phyloP scores from a whole-genome alignment of 2,888 invertebrate genomes.

The Lochmaea crataegi region DNA sequence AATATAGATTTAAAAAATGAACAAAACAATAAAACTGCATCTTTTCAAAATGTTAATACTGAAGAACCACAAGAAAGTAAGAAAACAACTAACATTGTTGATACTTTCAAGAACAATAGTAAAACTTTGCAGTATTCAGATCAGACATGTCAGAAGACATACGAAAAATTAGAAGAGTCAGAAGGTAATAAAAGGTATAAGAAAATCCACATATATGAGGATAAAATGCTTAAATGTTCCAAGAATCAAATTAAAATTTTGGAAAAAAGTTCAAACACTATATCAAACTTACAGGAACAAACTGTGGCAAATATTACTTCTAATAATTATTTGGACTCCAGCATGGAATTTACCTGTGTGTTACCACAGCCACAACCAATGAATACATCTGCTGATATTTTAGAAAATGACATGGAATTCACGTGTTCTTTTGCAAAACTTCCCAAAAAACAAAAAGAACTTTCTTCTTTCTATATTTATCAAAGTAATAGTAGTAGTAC shows the following conservation, averaged over 20 bases:
- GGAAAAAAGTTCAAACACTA: not conserved
- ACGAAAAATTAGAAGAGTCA: not conserved
- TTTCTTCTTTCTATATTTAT: not conserved
- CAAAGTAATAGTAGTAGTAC: not conserved
- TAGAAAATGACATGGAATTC: slow-evolving; percentile 21
- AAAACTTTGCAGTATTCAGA: not conserved
- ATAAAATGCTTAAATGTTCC: not conserved
- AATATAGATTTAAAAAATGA: not conserved
- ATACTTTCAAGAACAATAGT: not conserved
- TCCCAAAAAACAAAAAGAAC: not conserved
- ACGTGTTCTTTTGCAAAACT: slow-evolving; percentile 8
- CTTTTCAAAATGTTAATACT: not conserved
- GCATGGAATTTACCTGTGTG: not conserved
- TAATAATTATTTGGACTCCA: not conserved
- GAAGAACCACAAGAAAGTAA: too few species aligned
- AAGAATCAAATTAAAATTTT: not conserved
- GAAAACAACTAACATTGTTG: too few species aligned
- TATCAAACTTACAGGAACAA: not conserved
- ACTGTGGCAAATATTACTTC: not conserved
- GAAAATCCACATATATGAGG: not conserved
- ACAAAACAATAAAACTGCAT: not conserved
- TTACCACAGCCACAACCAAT: not conserved
- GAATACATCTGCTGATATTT: slow-evolving; percentile 1
- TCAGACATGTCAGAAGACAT: not conserved
- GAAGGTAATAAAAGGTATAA: not conserved